A percentile compares a stretch with the other conserved stretches of the same genome.
phyloP scores from a whole-genome alignment of 2,888 invertebrate species.

The Lasius fuliginosus region DNA sequence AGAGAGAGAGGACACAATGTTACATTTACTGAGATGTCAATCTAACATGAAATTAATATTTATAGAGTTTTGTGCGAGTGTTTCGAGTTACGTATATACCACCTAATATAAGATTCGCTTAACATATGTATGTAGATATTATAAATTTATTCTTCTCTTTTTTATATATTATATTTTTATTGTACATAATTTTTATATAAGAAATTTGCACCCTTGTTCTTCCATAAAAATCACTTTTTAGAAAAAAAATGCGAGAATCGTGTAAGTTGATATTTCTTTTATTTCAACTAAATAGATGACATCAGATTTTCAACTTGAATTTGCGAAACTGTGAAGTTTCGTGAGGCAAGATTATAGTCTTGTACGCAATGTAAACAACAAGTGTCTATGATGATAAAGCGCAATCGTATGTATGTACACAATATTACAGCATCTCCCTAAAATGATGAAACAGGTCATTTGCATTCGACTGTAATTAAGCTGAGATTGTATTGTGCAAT shows the following conservation, averaged over 20 bases:
- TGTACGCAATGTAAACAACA: constrained; percentile 29
- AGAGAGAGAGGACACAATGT: neutral
- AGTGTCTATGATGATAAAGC: constrained; percentile 6
- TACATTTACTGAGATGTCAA: too few species aligned
- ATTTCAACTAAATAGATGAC: neutral
- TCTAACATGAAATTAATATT: neutral
- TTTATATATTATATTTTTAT: neutral
- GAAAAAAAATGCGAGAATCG: constrained; percentile 1
- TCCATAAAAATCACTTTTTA: neutral
- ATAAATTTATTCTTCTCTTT: neutral
- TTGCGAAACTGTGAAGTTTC: neutral
- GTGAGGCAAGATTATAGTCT: constrained; percentile 10
- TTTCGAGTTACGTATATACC: neutral
- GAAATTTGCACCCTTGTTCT: neutral
- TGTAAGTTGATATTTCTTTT: neutral
- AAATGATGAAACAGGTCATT: constrained; percentile 31
- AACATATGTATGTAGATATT: neutral
- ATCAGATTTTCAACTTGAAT: neutral
- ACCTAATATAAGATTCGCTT: neutral
- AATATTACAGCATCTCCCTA: neutral
- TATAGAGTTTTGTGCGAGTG: neutral
- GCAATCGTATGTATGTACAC: neutral
- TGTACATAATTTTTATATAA: neutral
- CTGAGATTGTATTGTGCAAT: constrained; percentile 25
- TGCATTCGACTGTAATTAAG: constrained; percentile 32